A percentile compares a stretch with the other conserved stretches of the same genome.
These are phyloP conservation scores for Sterrhoptilus dennistouni DNA, from an alignment of 2,113 vertebrate genomes.

Conservation along the genomic window DNA sequence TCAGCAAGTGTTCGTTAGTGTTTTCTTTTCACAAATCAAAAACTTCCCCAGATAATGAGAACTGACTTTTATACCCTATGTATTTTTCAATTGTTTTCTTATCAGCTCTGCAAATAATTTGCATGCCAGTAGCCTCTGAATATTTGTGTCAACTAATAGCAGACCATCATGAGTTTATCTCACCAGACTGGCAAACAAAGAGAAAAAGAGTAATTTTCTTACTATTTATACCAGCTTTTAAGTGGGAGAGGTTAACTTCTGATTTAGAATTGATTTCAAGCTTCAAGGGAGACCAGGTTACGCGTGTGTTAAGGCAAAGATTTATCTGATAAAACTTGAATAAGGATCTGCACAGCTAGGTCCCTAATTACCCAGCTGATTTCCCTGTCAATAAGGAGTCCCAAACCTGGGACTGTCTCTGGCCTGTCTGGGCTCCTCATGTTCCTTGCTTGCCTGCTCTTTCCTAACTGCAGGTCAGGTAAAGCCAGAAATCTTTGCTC, in stretches of 20 bases:
- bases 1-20: neutral
- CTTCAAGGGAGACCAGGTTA: neutral
- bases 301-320: neutral
- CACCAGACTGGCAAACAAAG: neutral
- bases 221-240: neutral
- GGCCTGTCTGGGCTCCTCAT: neutral
- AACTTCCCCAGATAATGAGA: neutral
- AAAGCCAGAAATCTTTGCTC: neutral
- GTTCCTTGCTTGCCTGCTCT: neutral
- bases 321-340: neutral
- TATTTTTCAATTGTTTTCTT: neutral
- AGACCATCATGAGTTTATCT: accelerated
- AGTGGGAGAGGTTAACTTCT: neutral
- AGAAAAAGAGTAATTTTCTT: neutral
- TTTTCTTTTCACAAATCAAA: neutral
- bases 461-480: neutral
- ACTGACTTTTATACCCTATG: neutral
- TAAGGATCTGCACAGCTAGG: neutral
- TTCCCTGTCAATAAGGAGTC: neutral
- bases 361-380: neutral
- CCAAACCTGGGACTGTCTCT: neutral
- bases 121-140: neutral
- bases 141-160: neutral
- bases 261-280: neutral
- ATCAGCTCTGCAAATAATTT: neutral